phyloP scores from a whole-genome alignment of 2,888 invertebrate species.

The Autographa gamma region DNA sequence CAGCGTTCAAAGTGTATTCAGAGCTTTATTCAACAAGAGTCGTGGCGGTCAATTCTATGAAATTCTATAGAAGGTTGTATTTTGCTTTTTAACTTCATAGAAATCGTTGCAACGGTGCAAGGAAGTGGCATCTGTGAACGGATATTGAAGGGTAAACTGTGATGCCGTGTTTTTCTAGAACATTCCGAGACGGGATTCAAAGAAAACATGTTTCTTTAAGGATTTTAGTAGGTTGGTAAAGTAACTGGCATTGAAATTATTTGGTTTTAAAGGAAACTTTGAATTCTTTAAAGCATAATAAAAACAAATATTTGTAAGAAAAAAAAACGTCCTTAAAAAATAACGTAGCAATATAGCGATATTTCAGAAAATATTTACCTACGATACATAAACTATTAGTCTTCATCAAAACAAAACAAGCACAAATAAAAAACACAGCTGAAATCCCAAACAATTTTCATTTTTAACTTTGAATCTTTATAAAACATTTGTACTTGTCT shows the following conservation, averaged over 20 bases:
- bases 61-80: conserved; percentile 63
- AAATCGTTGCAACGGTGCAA: conserved; percentile 56
- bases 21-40: conserved; percentile 42
- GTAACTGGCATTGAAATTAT: too few species aligned
- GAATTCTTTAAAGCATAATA: too few species aligned
- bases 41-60: conserved; percentile 59
- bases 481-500: conserved; percentile 57
- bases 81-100: conserved; percentile 61
- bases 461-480: conserved; percentile 50
- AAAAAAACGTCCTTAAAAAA: too few species aligned
- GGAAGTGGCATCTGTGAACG: conserved; percentile 63
- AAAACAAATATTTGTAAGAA: neutral
- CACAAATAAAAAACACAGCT: conserved; percentile 16
- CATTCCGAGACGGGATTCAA: neutral
- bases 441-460: conserved; percentile 41
- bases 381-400: neutral
- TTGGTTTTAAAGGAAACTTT: too few species aligned
- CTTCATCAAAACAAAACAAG: neutral
- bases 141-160: conserved; percentile 69
- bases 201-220: conserved; percentile 4
- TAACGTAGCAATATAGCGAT: neutral
- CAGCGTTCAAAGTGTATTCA: conserved; percentile 50
- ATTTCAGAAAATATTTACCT: neutral
- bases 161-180: conserved; percentile 27
- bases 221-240: too few species aligned